These are phyloP conservation scores for Megathymus violae DNA, from an alignment of 1,140 invertebrate genomes.

Conservation along the genomic window DNA sequence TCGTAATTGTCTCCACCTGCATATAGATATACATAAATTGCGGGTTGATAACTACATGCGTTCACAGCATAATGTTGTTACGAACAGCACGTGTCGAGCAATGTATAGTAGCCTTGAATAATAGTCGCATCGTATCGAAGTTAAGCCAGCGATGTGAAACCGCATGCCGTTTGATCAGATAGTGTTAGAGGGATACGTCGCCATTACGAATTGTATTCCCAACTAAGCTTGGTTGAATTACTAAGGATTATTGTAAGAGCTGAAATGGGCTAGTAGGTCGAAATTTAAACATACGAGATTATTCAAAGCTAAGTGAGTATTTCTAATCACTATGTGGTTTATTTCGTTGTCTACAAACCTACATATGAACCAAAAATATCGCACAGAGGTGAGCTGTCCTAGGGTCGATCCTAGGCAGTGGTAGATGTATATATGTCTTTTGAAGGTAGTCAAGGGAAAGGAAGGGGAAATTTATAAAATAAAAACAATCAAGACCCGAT, in stretches of 20 bases:
- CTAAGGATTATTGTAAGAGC: not conserved
- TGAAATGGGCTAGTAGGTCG: too few relatives aligned
- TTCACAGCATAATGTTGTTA: conserved; percentile 25
- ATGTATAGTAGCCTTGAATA: conserved; percentile 25
- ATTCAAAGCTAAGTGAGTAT: too few relatives aligned
- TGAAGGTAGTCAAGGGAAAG: too few relatives aligned
- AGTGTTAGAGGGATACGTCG: conserved; percentile 21
- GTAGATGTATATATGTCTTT: too few relatives aligned
- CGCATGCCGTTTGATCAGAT: conserved; percentile 29
- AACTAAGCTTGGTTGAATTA: conserved; percentile 4
- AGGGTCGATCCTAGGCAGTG: too few relatives aligned
- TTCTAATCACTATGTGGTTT: too few relatives aligned
- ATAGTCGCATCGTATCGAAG: conserved; percentile 16
- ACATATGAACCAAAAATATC: too few relatives aligned
- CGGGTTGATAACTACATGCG: conserved; percentile 19
- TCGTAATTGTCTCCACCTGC: conserved; percentile 21
- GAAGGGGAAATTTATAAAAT: too few relatives aligned
- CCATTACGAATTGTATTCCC: conserved; percentile 16
- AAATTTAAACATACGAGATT: too few relatives aligned
- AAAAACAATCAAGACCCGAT: too few relatives aligned
- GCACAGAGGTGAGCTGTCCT: too few relatives aligned
- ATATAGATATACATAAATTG: conserved; percentile 21
- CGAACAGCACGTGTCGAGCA: conserved; percentile 21
- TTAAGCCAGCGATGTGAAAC: conserved; percentile 17
- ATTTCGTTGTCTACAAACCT: too few relatives aligned